Evolutionary conservation across 2,797 vertebrate genomes (phyloP).

Genomic region (Gorsachius magnificus): DNA sequence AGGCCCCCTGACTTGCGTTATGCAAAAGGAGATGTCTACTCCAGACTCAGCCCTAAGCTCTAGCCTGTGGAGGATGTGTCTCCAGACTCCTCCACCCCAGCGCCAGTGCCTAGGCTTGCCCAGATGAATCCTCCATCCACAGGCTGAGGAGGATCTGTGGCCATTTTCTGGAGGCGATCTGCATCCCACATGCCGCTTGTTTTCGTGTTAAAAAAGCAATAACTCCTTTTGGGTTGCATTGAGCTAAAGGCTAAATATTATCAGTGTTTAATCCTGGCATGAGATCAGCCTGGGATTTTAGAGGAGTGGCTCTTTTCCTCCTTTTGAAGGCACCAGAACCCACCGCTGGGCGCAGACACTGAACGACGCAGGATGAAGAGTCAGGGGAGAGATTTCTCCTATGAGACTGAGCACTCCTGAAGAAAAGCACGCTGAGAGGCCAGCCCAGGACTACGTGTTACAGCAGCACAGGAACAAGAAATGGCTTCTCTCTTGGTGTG

Average conservation of each 20-base stretch:
- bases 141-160: not conserved
- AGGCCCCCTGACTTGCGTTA: not conserved
- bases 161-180: not conserved
- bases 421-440: not conserved
- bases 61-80: not conserved
- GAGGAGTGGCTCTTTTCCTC: not conserved
- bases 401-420: not conserved
- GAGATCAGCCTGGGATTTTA: not conserved
- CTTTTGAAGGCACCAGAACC: not conserved
- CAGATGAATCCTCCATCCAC: not conserved
- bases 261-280: not conserved
- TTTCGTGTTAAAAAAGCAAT: not conserved
- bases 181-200: not conserved
- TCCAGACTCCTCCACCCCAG: not conserved
- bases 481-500: not conserved
- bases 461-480: not conserved
- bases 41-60: not conserved
- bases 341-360: accelerated
- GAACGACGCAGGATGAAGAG: not conserved
- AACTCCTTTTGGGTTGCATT: not conserved
- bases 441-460: not conserved
- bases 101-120: not conserved
- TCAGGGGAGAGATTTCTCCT: not conserved
- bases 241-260: not conserved
- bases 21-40: not conserved